Base-by-base conservation (phyloP, 2,797 vertebrate species). In the Hippocampus kuda region DNA sequence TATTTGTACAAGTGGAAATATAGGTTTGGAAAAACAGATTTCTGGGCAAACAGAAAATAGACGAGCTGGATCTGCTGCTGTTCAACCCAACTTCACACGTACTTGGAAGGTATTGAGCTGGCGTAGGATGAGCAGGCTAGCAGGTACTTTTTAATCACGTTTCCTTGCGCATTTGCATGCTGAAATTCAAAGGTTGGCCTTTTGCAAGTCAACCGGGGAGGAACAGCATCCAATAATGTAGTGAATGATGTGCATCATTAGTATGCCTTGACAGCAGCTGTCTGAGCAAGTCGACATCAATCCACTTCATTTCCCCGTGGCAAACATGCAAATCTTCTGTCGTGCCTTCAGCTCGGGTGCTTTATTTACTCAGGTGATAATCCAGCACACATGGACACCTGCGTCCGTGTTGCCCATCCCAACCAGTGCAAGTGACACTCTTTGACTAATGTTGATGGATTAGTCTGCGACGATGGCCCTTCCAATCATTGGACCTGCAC, bases 311-410 rank as follows among this genome's bases (percentile, higher is more conserved):
- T 85, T 81, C 80, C 87, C 81, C 77, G 67, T 5, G 70, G 82
- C 81, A 83, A 88, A 88, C 84, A 87, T 88, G 86, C 83, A 91
- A 89, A 90, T 90, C 83, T 85, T 77, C 76, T 26, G 56, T 74
- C 26, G 73, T 46, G 77, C 75, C 78, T 85, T 84, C 77, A 78
- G 74, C 85, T 86, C 79, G 86, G 87, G 81, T 85, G 83, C 68
- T 53, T 83, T 76, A 73, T 87, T 89, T 86, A 78, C 78, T 82
- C 84, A 83, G 80, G 84, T 88, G 81, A 86, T 85, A 79, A 85
- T 84, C 87, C 73, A 72, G 71, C 68, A 82, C 75, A 75, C 70
- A 79, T 79, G 84, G 79, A 87, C 87, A 86, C 83, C 83, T 80
- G 80, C 13, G 70, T 67, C 79, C 68, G 59, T 1, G 68, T 71